These are phyloP conservation scores for Pseudoips prasinana DNA, from an alignment of 2,888 invertebrate genomes.

Conservation along the genomic window DNA sequence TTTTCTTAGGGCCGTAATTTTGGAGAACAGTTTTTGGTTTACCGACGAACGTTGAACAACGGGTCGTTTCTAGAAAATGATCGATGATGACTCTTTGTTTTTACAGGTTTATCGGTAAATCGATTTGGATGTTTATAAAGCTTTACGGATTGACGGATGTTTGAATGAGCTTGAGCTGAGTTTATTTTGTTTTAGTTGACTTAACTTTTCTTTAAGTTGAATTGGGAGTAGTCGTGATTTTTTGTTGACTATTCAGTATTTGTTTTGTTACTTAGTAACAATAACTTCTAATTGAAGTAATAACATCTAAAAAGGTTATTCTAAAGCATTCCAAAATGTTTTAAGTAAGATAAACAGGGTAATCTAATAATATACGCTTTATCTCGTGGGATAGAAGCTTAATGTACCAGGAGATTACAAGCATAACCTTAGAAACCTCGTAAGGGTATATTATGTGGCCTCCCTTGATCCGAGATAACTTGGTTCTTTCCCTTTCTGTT, in stretches of 20 bases:
- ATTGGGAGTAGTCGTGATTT: no score
- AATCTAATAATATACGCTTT: conserved; percentile 17
- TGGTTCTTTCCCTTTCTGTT: conserved; percentile 36
- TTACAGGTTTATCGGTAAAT: conserved; percentile 65
- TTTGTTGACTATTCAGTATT: no score
- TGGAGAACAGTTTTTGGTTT: conserved; percentile 67
- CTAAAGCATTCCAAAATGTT: no score
- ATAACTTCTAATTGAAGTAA: no score
- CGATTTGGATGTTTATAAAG: conserved; percentile 49
- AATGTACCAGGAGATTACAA: conserved; percentile 29
- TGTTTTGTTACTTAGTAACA: no score
- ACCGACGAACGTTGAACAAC: conserved; percentile 51
- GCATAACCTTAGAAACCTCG: conserved; percentile 25
- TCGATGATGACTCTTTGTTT: conserved; percentile 74
- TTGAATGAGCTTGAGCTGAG: conserved; percentile 27
- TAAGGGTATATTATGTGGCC: conserved; percentile 45
- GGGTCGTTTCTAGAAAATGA: conserved; percentile 53
- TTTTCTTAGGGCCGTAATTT: conserved; percentile 77
- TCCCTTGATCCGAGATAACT: conserved; percentile 52
- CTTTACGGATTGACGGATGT: conserved; percentile 42
- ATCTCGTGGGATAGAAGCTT: conserved; percentile 16
- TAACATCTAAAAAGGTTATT: no score
- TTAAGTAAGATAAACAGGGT: background rate
- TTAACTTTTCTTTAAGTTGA: background rate
- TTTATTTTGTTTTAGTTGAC: conserved; percentile 26